phyloP scores from a whole-genome alignment of 2,113 vertebrate species.

The Psophia crepitans region DNA sequence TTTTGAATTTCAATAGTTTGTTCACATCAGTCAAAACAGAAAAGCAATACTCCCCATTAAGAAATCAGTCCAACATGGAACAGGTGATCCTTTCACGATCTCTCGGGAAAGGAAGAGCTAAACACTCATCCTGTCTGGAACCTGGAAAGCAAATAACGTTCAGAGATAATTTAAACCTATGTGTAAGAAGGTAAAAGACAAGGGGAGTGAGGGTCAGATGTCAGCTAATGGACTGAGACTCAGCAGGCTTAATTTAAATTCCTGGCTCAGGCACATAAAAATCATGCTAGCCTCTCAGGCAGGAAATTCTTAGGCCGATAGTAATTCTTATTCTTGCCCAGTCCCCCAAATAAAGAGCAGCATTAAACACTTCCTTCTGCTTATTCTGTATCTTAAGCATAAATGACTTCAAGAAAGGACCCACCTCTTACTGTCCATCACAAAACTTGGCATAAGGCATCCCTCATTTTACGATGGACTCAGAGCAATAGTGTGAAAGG shows the following conservation, averaged over 20 bases:
- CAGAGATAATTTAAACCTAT: neutral
- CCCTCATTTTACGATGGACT: neutral
- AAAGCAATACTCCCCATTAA: neutral
- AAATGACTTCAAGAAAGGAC: neutral
- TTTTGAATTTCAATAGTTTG: neutral
- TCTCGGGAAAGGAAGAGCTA: neutral
- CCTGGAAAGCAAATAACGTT: neutral
- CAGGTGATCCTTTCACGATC: neutral
- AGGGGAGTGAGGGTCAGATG: neutral
- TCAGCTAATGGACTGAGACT: neutral
- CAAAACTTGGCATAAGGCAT: neutral
- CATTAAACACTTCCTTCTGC: neutral
- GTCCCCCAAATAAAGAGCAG: neutral
- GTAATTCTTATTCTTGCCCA: neutral
- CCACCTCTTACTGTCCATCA: neutral
- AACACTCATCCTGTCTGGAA: neutral
- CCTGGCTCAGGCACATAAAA: slow-evolving; percentile 1
- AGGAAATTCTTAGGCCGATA: slow-evolving; percentile 2
- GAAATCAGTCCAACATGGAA: neutral
- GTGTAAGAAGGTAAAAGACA: neutral
- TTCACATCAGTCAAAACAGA: neutral
- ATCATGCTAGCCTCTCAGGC: slow-evolving; percentile 1
- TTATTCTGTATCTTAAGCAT: neutral
- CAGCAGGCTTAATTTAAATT: neutral
- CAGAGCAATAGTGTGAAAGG: neutral